Evolutionary conservation across 1,140 invertebrate species (phyloP).

Genomic region (Wiebesia pumilae): DNA sequence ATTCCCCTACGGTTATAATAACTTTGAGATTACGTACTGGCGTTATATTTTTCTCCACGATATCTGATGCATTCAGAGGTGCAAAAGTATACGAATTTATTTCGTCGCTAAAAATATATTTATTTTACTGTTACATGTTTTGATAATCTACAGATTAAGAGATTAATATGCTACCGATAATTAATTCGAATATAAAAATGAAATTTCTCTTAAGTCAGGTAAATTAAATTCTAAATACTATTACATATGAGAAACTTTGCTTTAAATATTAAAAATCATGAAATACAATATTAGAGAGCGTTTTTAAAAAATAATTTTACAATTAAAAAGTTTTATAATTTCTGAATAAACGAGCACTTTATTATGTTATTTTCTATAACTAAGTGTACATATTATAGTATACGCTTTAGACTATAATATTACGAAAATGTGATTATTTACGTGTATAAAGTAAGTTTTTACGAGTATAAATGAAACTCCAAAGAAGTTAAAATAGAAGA

Average conservation of each 20-base stretch:
- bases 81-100: conserved; percentile 64
- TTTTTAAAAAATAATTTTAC: too few relatives aligned
- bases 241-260: background rate
- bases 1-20: conserved; percentile 65
- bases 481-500: background rate
- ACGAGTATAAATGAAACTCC: background rate
- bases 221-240: background rate
- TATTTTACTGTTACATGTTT: background rate
- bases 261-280: too few relatives aligned
- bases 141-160: background rate
- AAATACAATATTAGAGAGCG: too few relatives aligned
- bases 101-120: conserved; percentile 63
- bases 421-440: background rate
- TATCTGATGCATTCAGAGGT: conserved; percentile 52
- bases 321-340: background rate
- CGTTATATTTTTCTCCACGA: conserved; percentile 13
- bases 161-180: background rate
- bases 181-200: background rate
- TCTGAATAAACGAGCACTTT: background rate
- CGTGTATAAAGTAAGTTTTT: background rate
- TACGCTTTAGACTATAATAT: background rate
- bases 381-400: background rate
- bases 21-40: conserved; percentile 64
- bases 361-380: background rate
- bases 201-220: background rate